Conservation (phyloP, 2,797 vertebrate genomes). For the Cichlasoma orientale region DNA sequence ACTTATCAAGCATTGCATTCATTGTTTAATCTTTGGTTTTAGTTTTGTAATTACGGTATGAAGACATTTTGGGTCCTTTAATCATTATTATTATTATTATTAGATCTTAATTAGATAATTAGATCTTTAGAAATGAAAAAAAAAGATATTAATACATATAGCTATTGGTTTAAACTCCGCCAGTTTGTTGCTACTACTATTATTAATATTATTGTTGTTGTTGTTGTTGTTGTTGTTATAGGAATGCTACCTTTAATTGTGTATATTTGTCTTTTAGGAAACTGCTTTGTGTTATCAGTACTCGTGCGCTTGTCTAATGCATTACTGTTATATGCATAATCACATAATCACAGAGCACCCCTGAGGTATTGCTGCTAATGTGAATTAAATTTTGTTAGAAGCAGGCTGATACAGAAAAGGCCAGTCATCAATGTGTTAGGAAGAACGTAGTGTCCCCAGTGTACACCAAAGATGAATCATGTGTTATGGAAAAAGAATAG, state of each 20-base stretch:
- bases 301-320: constrained; percentile 31
- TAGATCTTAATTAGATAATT: not conserved
- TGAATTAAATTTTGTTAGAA: constrained; percentile 33
- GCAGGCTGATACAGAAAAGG: constrained; percentile 19
- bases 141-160: too few relatives aligned
- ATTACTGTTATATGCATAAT: constrained; percentile 32
- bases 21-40: not conserved
- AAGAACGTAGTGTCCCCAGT: constrained; percentile 3
- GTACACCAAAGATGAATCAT: constrained; percentile 32
- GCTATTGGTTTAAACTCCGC: not conserved
- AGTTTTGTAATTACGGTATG: not conserved
- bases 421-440: constrained; percentile 14
- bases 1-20: not conserved
- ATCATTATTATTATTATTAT: not conserved
- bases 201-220: not conserved
- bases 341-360: constrained; percentile 35
- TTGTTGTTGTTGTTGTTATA: not conserved
- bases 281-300: not conserved
- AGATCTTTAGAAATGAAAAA: not conserved
- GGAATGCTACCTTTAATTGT: not conserved
- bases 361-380: constrained; percentile 34
- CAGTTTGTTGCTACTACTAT: not conserved
- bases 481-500: constrained; percentile 34
- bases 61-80: accelerated
- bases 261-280: constrained; percentile 4